These are phyloP conservation scores for Zosterops lateralis DNA, from an alignment of 2,113 vertebrate species.

Conservation along the genomic window DNA sequence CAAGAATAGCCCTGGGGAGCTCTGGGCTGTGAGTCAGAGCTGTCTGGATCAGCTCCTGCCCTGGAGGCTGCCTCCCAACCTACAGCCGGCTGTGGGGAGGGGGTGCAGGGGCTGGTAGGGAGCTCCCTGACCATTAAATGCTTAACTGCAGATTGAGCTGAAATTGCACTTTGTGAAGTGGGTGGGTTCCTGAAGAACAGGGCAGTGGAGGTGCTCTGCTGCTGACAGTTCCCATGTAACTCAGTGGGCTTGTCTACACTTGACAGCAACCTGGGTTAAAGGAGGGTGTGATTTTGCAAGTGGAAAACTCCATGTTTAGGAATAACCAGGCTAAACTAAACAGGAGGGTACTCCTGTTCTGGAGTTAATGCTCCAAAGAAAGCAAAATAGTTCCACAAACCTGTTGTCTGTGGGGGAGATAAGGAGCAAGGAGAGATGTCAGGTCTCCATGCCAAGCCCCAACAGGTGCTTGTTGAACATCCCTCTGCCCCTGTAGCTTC, in stretches of 20 bases:
- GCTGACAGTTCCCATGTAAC: not conserved
- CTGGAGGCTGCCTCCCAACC: not conserved
- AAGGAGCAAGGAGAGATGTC: not conserved
- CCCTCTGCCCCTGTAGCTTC: not conserved
- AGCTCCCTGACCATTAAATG: not conserved
- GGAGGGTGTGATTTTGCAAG: slow-evolving; percentile 29
- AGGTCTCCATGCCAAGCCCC: not conserved
- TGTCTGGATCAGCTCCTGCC: not conserved
- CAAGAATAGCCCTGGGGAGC: slow-evolving; percentile 50
- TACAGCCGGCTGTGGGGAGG: not conserved
- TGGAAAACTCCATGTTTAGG: slow-evolving; percentile 51
- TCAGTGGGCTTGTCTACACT: slow-evolving; percentile 37
- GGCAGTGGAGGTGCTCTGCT: not conserved
- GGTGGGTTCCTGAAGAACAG: not conserved
- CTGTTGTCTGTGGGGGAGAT: not conserved
- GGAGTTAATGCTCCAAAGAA: not conserved
- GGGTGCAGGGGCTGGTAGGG: not conserved
- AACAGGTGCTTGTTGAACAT: not conserved
- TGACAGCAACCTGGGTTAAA: slow-evolving; percentile 6
- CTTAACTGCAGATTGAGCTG: not conserved
- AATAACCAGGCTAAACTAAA: slow-evolving; percentile 15
- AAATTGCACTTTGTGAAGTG: not conserved
- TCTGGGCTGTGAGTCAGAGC: slow-evolving; percentile 1
- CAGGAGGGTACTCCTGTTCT: not conserved
- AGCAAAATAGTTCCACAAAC: not conserved